phyloP scores from a whole-genome alignment of 2,113 vertebrate species.

The Platysteira castanea region DNA sequence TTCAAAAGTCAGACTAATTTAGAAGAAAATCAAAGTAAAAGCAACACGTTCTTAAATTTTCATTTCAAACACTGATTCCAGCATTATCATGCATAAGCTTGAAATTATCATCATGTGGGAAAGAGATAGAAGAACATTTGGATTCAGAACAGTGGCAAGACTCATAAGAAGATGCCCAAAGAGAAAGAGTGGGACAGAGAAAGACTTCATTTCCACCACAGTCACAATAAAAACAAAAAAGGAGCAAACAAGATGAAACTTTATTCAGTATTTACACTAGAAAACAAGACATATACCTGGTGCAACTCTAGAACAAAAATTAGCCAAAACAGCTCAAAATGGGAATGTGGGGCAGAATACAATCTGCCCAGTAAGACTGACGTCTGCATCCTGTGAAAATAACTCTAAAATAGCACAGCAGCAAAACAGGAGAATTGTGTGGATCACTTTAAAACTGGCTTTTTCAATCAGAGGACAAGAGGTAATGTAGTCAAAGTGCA shows the following conservation, averaged over 20 bases:
- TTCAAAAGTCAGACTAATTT: not conserved
- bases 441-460: not conserved
- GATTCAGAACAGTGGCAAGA: not conserved
- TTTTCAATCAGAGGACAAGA: not conserved
- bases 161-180: not conserved
- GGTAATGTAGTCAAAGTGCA: not conserved
- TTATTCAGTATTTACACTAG: not conserved
- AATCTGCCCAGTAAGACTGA: not conserved
- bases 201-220: not conserved
- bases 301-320: not conserved
- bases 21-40: not conserved
- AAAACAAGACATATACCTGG: not conserved
- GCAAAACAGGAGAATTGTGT: not conserved
- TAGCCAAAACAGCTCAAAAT: not conserved
- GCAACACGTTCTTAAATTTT: not conserved
- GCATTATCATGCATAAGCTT: not conserved
- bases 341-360: not conserved
- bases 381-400: not conserved
- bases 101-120: not conserved
- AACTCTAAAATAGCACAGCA: not conserved
- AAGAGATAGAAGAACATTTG: not conserved
- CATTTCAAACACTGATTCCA: not conserved
- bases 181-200: not conserved
- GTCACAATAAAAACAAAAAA: not conserved
- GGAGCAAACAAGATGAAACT: not conserved